Evolutionary conservation across 2,797 vertebrate genomes (phyloP).

Genomic region (Denticeps clupeoides): DNA sequence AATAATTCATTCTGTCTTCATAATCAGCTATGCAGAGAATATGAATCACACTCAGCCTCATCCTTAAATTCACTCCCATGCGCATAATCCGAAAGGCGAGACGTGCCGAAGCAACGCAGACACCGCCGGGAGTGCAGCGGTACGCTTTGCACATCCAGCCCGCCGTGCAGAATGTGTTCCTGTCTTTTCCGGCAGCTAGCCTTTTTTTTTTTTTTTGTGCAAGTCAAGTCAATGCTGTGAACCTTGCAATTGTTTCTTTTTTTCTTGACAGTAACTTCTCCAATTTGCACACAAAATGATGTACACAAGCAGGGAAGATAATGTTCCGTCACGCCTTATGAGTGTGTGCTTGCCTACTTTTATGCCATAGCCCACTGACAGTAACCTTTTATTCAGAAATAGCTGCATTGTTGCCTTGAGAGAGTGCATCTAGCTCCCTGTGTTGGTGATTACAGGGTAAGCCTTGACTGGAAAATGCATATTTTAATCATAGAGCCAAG

Average conservation of each 20-base stretch:
- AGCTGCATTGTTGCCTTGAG: no score
- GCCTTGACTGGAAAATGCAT: no score
- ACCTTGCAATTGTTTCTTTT: background rate
- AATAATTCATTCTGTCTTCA: slow-evolving; percentile 26
- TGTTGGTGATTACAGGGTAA: no score
- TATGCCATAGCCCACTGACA: no score
- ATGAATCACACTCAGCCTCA: slow-evolving; percentile 9
- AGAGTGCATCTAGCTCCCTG: no score
- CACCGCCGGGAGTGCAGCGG: background rate
- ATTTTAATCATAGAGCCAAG: no score
- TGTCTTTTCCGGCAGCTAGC: background rate
- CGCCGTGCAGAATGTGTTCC: background rate
- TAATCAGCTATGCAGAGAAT: slow-evolving; percentile 16
- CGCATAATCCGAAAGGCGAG: background rate
- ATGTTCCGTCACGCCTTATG: no score
- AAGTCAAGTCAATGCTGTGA: background rate
- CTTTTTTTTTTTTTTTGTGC: background rate
- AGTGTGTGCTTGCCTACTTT: no score
- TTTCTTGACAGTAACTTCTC: background rate
- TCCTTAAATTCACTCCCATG: slow-evolving; percentile 6
- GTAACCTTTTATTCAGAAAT: no score
- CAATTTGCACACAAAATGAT: background rate
- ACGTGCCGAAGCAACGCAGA: background rate
- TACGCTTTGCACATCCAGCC: background rate
- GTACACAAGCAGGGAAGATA: no score